Conservation (phyloP, 2,888 invertebrate genomes). For the Pollenia angustigena region DNA sequence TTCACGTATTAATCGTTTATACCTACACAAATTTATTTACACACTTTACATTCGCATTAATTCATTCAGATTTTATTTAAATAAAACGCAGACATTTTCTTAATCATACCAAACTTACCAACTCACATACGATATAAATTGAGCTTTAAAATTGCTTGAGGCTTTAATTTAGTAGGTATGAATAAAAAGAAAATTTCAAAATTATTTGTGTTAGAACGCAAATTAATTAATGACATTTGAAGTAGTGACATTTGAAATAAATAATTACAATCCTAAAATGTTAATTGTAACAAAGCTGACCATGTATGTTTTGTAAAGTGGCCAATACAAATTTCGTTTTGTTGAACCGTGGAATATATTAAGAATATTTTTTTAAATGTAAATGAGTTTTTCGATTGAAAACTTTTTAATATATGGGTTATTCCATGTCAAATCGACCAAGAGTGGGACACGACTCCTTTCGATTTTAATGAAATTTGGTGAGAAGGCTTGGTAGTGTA, state of each 20-base stretch:
- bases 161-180: neutral
- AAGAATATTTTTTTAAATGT: too few species aligned
- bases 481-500: too few species aligned
- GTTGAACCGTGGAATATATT: too few species aligned
- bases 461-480: too few species aligned
- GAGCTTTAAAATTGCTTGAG: neutral
- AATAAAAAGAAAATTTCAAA: constrained; percentile 1
- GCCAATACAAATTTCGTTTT: too few species aligned
- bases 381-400: too few species aligned
- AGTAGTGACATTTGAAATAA: neutral
- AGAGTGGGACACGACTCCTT: too few species aligned
- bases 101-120: neutral
- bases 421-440: too few species aligned
- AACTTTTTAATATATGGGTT: too few species aligned
- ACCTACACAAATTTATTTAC: neutral
- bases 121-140: neutral
- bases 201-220: neutral
- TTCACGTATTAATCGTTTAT: neutral
- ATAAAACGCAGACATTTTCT: neutral
- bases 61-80: constrained; percentile 35
- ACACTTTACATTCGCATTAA: constrained; percentile 1
- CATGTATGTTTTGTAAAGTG: too few species aligned
- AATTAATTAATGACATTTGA: constrained; percentile 26
- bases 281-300: neutral
- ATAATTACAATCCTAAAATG: neutral